These are phyloP conservation scores for Macaria liturata DNA, from an alignment of 2,888 invertebrate species.

Conservation along the genomic window DNA sequence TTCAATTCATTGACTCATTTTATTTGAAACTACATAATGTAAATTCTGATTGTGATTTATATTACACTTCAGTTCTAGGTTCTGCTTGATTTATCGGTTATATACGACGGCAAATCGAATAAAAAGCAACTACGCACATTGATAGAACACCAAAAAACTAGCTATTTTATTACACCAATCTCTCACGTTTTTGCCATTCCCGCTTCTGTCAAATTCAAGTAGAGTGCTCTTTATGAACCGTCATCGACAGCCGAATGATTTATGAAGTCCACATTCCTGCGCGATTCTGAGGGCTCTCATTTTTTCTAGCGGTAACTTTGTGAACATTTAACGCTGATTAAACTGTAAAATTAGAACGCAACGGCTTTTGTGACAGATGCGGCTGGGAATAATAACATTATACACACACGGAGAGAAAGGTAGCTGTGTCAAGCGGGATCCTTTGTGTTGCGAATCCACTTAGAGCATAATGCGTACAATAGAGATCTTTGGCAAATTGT, in stretches of 20 bases:
- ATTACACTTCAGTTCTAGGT: too few species aligned
- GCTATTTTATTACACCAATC: constrained; percentile 14
- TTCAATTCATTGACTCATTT: too few species aligned
- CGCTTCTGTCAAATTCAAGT: constrained; percentile 30
- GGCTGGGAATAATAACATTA: constrained; percentile 79
- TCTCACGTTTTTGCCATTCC: constrained; percentile 8
- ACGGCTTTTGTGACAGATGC: constrained; percentile 80
- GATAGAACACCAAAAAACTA: constrained; percentile 8
- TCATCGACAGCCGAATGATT: constrained; percentile 71
- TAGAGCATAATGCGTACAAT: constrained; percentile 74
- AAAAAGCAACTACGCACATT: too few species aligned
- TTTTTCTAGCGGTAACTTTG: constrained; percentile 72
- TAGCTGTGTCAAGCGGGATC: constrained; percentile 70
- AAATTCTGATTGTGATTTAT: too few species aligned
- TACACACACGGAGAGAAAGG: constrained; percentile 67
- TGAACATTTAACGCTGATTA: constrained; percentile 82
- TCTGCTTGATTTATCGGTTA: too few species aligned
- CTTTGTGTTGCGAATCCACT: constrained; percentile 78
- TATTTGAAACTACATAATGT: too few species aligned
- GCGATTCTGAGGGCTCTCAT: constrained; percentile 54
- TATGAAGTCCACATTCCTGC: constrained; percentile 66
- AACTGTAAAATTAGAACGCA: constrained; percentile 82
- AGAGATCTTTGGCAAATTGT: constrained; percentile 80
- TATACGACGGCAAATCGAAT: too few species aligned
- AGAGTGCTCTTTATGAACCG: constrained; percentile 41